A percentile compares a stretch with the other conserved stretches of the same genome.
phyloP scores from a whole-genome alignment of 2,888 invertebrate species.

The Phortica okadai region DNA sequence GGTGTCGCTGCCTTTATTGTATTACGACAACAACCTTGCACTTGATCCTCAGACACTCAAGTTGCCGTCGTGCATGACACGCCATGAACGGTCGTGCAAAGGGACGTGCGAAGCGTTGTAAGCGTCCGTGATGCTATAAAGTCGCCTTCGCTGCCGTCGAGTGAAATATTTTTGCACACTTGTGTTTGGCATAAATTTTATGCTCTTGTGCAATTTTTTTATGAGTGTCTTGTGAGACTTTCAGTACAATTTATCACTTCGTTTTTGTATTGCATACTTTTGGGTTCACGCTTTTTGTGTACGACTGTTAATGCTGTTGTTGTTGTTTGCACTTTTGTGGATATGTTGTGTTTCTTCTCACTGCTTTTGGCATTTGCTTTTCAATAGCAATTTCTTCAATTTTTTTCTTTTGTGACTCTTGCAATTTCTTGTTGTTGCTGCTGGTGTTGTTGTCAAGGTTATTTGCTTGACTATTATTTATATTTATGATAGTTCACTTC shows the following conservation, averaged over 20 bases:
- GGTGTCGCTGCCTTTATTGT: constrained; percentile 6
- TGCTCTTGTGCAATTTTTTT: constrained; percentile 53
- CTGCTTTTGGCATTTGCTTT: constrained; percentile 32
- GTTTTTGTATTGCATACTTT: constrained; percentile 38
- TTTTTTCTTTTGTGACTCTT: constrained; percentile 30
- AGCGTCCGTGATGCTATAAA: constrained; percentile 5
- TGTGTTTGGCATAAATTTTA: constrained; percentile 46
- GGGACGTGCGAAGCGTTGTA: not conserved
- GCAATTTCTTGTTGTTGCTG: constrained; percentile 38
- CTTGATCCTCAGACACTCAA: constrained; percentile 34
- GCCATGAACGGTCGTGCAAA: not conserved
- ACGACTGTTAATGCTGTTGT: not conserved
- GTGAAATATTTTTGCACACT: constrained; percentile 7
- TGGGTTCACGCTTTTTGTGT: constrained; percentile 12
- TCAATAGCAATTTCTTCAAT: constrained; percentile 20
- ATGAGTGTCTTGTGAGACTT: constrained; percentile 59
- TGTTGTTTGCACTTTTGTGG: constrained; percentile 28
- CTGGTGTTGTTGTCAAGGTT: constrained; percentile 39
- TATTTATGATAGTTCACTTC: constrained; percentile 48
- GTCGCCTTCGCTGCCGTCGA: not conserved
- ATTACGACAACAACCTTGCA: constrained; percentile 31
- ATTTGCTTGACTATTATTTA: constrained; percentile 52
- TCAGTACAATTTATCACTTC: constrained; percentile 60
- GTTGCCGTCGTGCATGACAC: constrained; percentile 15
- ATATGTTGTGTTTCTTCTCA: constrained; percentile 21